Percentiles rank a stretch among this genome's conserved stretches.
Evolutionary conservation across 2,888 invertebrate species (phyloP).

Genomic region (Leptodirus hochenwartii): DNA sequence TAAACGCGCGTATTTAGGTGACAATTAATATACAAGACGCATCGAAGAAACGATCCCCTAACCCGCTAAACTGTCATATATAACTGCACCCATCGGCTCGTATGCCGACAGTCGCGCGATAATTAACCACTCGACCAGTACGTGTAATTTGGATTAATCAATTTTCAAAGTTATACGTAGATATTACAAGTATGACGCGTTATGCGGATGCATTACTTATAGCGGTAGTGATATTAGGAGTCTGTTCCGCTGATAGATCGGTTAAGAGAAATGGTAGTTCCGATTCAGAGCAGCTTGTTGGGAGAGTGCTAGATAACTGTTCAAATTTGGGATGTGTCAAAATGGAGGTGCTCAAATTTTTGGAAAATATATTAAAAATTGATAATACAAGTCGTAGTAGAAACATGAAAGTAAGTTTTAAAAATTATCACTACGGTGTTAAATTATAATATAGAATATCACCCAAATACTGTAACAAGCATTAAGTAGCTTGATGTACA

Average conservation of each 20-base stretch:
- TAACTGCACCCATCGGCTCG: slow-evolving; percentile 44
- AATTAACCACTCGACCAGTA: slow-evolving; percentile 4
- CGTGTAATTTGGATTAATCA: neutral
- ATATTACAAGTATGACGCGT: no score
- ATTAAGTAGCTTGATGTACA: no score
- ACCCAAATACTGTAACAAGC: no score
- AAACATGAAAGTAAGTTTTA: slow-evolving; percentile 21
- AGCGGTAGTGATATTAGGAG: slow-evolving; percentile 21
- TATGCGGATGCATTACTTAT: slow-evolving; percentile 4
- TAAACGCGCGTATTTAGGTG: slow-evolving; percentile 21
- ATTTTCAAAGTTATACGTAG: no score
- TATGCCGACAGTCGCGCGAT: slow-evolving; percentile 16
- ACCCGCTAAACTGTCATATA: slow-evolving; percentile 33
- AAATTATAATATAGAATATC: no score
- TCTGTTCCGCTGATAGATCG: slow-evolving; percentile 30
- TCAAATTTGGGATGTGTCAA: slow-evolving; percentile 56
- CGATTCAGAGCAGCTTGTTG: slow-evolving; percentile 42
- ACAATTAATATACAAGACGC: slow-evolving; percentile 21
- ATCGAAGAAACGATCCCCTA: slow-evolving; percentile 25
- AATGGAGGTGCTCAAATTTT: slow-evolving; percentile 54
- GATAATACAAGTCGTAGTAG: slow-evolving; percentile 40
- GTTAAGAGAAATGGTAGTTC: neutral
- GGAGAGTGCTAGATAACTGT: slow-evolving; percentile 55
- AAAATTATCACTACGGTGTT: no score
- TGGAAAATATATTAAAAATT: slow-evolving; percentile 51